These are phyloP conservation scores for Argentina silus DNA, from an alignment of 2,797 vertebrate genomes.

Conservation along the genomic window DNA sequence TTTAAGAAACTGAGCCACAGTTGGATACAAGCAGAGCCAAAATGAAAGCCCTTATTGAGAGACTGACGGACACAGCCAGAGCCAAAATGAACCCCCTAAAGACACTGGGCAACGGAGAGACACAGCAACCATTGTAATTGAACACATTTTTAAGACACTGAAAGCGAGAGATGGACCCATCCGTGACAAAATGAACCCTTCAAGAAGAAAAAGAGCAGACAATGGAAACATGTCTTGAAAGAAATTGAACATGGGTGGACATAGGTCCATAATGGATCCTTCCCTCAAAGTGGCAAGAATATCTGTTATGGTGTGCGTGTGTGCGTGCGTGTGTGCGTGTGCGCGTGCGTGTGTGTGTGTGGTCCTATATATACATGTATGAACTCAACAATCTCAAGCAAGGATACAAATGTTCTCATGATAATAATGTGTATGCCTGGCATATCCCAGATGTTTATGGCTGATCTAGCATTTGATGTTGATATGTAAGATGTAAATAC, in stretches of 20 bases:
- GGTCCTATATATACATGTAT: conserved; percentile 33
- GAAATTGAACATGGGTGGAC: neutral
- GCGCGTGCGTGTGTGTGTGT: neutral
- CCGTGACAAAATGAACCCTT: conserved; percentile 57
- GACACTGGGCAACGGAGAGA: conserved; percentile 59
- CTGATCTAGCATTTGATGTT: neutral
- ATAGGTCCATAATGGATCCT: neutral
- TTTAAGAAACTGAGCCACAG: conserved; percentile 97
- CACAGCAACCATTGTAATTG: conserved; percentile 57
- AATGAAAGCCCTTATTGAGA: conserved; percentile 67
- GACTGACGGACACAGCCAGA: conserved; percentile 66
- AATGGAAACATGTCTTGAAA: neutral
- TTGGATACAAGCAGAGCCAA: conserved; percentile 78
- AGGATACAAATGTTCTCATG: conserved; percentile 51
- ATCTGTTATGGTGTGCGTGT: conserved; percentile 7
- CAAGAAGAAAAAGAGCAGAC: conserved; percentile 50
- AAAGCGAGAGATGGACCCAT: conserved; percentile 58
- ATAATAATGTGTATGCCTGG: neutral
- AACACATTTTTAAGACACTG: conserved; percentile 58
- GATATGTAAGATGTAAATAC: neutral
- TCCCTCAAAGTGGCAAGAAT: neutral
- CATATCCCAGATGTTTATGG: neutral
- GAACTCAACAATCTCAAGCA: neutral
- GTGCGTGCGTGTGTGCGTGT: conserved; percentile 38
- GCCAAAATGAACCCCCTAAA: conserved; percentile 64